Percentiles rank a stretch among this genome's conserved stretches.
phyloP scores from a whole-genome alignment of 2,797 vertebrate genomes.

The Allochrocebus solatus region DNA sequence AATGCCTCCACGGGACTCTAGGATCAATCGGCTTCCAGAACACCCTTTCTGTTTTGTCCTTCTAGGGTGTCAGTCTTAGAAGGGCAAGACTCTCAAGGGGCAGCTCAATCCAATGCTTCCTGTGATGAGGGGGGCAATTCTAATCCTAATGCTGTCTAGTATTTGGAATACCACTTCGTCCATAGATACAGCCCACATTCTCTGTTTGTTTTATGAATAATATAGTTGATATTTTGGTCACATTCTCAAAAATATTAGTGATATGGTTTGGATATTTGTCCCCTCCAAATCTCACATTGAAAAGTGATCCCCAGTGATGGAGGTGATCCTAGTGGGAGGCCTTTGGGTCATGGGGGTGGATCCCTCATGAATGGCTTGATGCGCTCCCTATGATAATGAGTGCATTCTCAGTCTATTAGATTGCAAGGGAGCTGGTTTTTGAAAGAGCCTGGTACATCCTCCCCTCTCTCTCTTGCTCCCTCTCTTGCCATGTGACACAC shows the following conservation, averaged over 20 bases:
- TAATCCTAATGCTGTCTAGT: background rate
- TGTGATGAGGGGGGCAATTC: background rate
- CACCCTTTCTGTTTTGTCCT: background rate
- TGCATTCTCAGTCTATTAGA: background rate
- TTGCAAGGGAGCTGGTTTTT: background rate
- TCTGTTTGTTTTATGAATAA: background rate
- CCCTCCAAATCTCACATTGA: background rate
- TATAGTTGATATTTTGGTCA: background rate
- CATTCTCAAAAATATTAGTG: background rate
- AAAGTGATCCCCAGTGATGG: background rate
- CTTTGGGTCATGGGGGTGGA: background rate
- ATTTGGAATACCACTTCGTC: background rate
- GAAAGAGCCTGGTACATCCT: too few species aligned
- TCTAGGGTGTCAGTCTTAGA: background rate
- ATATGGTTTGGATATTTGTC: background rate
- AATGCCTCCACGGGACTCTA: background rate
- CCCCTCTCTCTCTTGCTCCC: too few species aligned
- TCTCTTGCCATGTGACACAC: too few species aligned
- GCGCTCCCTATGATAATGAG: background rate
- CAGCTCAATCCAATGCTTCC: background rate
- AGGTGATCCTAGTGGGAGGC: background rate
- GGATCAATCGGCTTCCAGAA: background rate
- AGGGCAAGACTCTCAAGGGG: background rate
- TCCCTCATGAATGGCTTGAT: background rate
- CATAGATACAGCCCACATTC: background rate